Conservation (phyloP, 1,140 invertebrate genomes). For the Drosophila tristis region DNA sequence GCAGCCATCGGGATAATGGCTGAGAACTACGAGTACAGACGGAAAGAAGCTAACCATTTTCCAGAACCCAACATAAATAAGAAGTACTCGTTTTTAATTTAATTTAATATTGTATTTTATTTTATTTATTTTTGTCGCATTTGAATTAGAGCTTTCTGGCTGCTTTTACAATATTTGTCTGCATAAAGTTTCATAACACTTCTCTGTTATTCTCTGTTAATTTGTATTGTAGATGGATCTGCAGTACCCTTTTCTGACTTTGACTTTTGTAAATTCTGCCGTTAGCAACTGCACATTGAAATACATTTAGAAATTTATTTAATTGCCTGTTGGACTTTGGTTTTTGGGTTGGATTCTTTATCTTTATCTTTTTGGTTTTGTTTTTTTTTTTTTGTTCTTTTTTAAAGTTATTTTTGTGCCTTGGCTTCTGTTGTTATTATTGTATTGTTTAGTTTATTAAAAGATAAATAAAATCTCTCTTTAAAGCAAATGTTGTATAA, state of each 20-base stretch:
- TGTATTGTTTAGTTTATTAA: slow-evolving; percentile 39
- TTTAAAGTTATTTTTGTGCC: slow-evolving; percentile 32
- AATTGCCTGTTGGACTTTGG: slow-evolving; percentile 6
- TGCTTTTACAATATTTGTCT: slow-evolving; percentile 80
- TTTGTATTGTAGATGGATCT: slow-evolving; percentile 42
- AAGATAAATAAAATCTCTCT: slow-evolving; percentile 42
- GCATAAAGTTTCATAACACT: slow-evolving; percentile 71
- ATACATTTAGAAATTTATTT: slow-evolving; percentile 43
- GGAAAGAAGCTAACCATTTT: slow-evolving; percentile 10
- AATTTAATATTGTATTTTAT: slow-evolving; percentile 83
- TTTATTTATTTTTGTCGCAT: slow-evolving; percentile 66
- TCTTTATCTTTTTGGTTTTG: no score
- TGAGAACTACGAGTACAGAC: background rate
- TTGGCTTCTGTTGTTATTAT: slow-evolving; percentile 16
- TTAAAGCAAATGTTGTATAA: slow-evolving; percentile 47
- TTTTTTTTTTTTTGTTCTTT: background rate
- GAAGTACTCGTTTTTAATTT: slow-evolving; percentile 39
- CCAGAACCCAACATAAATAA: slow-evolving; percentile 17
- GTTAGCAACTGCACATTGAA: slow-evolving; percentile 20
- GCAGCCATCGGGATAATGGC: slow-evolving; percentile 21
- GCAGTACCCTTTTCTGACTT: slow-evolving; percentile 32
- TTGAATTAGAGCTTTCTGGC: slow-evolving; percentile 57
- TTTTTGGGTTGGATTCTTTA: slow-evolving; percentile 4
- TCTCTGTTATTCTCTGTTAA: slow-evolving; percentile 24
- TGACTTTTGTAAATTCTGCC: slow-evolving; percentile 6